Evolutionary conservation across 2,888 invertebrate genomes (phyloP).

Genomic region (Acrobasis repandana): DNA sequence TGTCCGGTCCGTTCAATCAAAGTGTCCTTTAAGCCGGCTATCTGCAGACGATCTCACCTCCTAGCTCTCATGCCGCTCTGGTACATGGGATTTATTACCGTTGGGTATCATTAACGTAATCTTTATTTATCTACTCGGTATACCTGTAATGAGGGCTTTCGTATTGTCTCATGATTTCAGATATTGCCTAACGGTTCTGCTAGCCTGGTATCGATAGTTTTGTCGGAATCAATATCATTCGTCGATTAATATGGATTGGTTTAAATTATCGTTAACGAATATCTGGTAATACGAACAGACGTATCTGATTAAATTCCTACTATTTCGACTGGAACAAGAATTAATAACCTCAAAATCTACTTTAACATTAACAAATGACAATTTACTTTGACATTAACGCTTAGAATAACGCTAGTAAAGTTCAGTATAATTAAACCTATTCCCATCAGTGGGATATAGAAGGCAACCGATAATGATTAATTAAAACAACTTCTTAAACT

Average conservation of each 20-base stretch:
- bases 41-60: constrained; percentile 64
- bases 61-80: constrained; percentile 61
- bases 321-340: constrained; percentile 3
- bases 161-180: constrained; percentile 21
- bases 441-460: no score
- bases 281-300: background rate
- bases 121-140: constrained; percentile 55
- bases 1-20: constrained; percentile 80
- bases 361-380: background rate
- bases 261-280: constrained; percentile 9
- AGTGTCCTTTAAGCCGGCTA: constrained; percentile 73
- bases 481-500: background rate
- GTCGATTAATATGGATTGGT: background rate
- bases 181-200: constrained; percentile 14
- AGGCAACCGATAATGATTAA: no score
- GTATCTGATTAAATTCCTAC: constrained; percentile 8
- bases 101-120: constrained; percentile 61
- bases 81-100: constrained; percentile 65
- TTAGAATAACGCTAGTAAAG: background rate
- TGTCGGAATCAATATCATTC: constrained; percentile 7
- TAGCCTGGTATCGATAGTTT: constrained; percentile 4
- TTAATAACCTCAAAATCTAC: background rate
- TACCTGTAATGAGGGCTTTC: constrained; percentile 35
- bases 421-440: background rate
- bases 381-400: background rate